Evolutionary conservation across 2,888 invertebrate genomes (phyloP), one percentile per base, ranked within the genome.

Genomic region (Lithosia quadra): DNA sequence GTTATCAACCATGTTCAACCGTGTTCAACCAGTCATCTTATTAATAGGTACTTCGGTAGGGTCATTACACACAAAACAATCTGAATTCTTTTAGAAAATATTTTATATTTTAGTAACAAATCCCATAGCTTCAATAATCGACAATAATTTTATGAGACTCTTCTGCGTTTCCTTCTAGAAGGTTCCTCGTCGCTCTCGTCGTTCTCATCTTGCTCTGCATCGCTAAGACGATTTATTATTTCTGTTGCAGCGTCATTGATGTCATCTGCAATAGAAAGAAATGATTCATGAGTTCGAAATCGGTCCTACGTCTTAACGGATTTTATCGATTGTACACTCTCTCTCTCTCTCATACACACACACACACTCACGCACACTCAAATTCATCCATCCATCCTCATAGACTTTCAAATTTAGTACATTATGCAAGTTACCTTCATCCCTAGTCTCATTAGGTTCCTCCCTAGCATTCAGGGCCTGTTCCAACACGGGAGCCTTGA

Each of bases 401-500:
- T 18, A 1, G 5, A 39, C 18, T 22, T 9, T 11, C n/a, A 53
- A 9, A 55, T 13, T 33, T 21, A 28, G 15, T 8, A 21, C 7
- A 24, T 49, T 7, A 58, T 61, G 33, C 9, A 21, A 34, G 13
- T 7, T 75, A 81, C 85, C 85, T 21, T 84, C 82, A n/a, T 83
- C 84, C 15, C 73, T 78, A 0, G 80, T 80, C 0, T 81, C 80
- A 2, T 85, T 80, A 0, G 65, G 67, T 9, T 75, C 74, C 1
- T 86, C 88, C 13, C 79, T 75, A 2, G 87, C 84, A 9, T 86
- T 82, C 7, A 96, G 88, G 33, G 92, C 95, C 82, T 96, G 95
- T 71, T 95, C 92, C 34, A 96, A 77, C 68, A 95, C 90, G 0
- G 95, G 90, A 8, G 92, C 93, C 69, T 95, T 95, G 72, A 96